Evolutionary conservation across 2,888 invertebrate genomes (phyloP), one percentile per base, ranked within the genome.

Genomic region (Tetropium fuscum): DNA sequence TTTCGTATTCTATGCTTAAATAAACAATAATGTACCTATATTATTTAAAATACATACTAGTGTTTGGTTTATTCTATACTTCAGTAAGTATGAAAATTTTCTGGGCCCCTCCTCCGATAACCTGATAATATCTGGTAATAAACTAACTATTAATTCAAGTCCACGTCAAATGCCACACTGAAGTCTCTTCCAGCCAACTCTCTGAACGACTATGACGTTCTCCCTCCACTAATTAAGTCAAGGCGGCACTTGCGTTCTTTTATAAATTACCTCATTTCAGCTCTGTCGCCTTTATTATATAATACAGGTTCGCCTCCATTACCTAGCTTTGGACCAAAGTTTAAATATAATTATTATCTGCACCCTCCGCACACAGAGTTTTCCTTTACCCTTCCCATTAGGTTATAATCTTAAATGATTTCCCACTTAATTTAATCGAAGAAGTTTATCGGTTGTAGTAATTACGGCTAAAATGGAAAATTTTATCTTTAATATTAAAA

Each of bases 151-250:
- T 43, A 43, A 43, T 25, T 43, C 25, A 22, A 43, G 43, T 25
- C 22, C 8, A 25, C 13, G 47, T 34, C 27, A 47, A 47, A 48
- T 34, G 48, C 20, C 15, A 34, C 18, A 48, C 22, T 6, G 11
- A 25, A n/a, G 25, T 49, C 49, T 22, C 36, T 15, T 38, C 7
- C 16, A 22, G 36, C 36, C 22, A 19, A 15, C 19, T 18, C 2
- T n/a, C 53, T 43, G 36, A 38, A 47, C 53, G 60, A 48, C 53
- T 61, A 61, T 53, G 49, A 61, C 53, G 53, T 30, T 38, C 43
- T 45, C 41, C 36, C 15, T 54, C 19, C 43, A 32, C 19, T 60
- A 60, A 60, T 60, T 60, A 60, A 51, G 56, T 60, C 40, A 40
- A 25, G 27, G 34, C 49, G 19, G 41, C 41, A 20, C 32, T 34